These are phyloP conservation scores for Diuraphis noxia DNA, from an alignment of 1,140 invertebrate genomes.

Conservation along the genomic window DNA sequence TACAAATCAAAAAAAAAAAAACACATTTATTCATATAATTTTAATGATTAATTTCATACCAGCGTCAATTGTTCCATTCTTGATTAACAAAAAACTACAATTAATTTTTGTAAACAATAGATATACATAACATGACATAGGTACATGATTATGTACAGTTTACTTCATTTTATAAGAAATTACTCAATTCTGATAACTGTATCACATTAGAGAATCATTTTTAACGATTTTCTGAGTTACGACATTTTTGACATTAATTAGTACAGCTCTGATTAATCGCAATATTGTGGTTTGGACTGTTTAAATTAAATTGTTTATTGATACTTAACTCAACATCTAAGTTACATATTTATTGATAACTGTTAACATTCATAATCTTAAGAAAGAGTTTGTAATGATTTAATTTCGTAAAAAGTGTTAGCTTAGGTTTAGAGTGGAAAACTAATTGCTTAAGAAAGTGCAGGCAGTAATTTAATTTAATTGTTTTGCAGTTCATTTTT, in stretches of 20 bases:
- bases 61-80: background rate
- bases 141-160: background rate
- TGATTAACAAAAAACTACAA: background rate
- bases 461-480: background rate
- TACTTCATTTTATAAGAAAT: background rate
- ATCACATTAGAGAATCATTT: background rate
- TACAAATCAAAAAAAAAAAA: no score
- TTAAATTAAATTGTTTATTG: background rate
- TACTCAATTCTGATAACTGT: background rate
- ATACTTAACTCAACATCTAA: background rate
- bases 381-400: background rate
- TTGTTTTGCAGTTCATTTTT: no score
- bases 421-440: background rate
- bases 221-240: background rate
- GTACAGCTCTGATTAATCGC: background rate
- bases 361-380: no score
- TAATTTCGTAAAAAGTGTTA: background rate
- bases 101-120: background rate
- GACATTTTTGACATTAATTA: background rate
- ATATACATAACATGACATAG: background rate
- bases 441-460: background rate
- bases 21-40: background rate
- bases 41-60: background rate
- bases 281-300: background rate
- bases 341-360: accelerated